A percentile compares a stretch with the other conserved stretches of the same genome.
Conservation (phyloP, 2,888 invertebrate genomes). For the Aporophyla nigra region DNA sequence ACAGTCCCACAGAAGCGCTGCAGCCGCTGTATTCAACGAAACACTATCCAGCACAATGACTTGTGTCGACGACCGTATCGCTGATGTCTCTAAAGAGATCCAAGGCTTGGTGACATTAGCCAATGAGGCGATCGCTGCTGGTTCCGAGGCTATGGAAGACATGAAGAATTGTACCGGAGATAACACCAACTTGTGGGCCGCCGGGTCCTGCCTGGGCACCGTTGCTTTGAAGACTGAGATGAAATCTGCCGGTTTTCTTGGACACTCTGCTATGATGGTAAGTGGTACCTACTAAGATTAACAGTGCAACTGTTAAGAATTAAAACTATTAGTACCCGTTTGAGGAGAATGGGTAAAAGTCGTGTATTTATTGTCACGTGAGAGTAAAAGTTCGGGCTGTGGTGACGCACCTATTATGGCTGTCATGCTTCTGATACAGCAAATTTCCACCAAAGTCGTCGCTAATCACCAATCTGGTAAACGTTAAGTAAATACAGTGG, state of each 20-base stretch:
- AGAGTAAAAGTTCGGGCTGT: too few relatives aligned
- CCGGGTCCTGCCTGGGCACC: slow-evolving; percentile 79
- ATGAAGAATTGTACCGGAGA: slow-evolving; percentile 79
- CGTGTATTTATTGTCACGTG: too few relatives aligned
- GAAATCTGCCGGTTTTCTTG: slow-evolving; percentile 73
- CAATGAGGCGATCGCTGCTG: slow-evolving; percentile 72
- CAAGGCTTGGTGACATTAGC: slow-evolving; percentile 70
- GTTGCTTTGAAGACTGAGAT: slow-evolving; percentile 79
- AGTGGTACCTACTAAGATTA: slow-evolving; percentile 43
- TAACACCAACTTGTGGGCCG: slow-evolving; percentile 71
- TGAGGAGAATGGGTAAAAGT: too few relatives aligned
- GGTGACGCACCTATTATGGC: too few relatives aligned
- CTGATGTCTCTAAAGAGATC: slow-evolving; percentile 74
- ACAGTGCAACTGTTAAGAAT: too few relatives aligned
- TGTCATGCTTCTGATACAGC: too few relatives aligned
- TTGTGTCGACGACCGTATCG: slow-evolving; percentile 79
- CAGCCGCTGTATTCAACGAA: slow-evolving; percentile 75
- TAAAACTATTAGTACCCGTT: too few relatives aligned
- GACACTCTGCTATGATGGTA: slow-evolving; percentile 80
- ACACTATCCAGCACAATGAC: slow-evolving; percentile 72
- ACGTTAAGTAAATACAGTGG: too few relatives aligned
- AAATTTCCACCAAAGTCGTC: too few relatives aligned
- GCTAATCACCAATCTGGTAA: too few relatives aligned
- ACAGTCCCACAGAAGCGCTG: slow-evolving; percentile 76
- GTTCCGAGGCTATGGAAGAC: slow-evolving; percentile 73